Evolutionary conservation across 2,113 vertebrate genomes (phyloP), one percentile per base, ranked within the genome.

Genomic region (Motacilla alba): DNA sequence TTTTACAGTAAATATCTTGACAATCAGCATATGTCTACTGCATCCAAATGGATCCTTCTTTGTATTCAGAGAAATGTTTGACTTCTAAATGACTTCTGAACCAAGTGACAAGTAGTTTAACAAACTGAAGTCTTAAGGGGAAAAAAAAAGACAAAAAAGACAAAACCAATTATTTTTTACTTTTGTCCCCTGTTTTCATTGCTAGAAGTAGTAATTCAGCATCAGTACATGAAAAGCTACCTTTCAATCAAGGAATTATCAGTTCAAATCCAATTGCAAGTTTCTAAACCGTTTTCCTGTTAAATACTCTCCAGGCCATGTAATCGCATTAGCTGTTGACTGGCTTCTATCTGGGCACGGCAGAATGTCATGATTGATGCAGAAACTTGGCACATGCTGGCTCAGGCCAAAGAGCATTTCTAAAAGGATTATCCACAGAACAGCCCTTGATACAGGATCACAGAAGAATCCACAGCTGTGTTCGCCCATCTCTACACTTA

Each of bases 261-360:
- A 7, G 24, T 75, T 90, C 55, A 97, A 94, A 96, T 96, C 95
- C 95, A 96, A 83, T 94, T 96, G 80, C 72, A 94, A 74, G 53
- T 93, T 95, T 86, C 85, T 91, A 92, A 97, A 64, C 52, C 30
- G 56, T 94, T 97, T 97, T 96, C 87, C 92, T 89, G 76, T 83
- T 97, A 68, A 85, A 95, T 95, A 83, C n/a, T 90, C 35, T 95
- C 5, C 2, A 90, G 83, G 67, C 64, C 85, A 49, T 95, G 96
- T 94, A 95, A 98, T 96, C 83, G 1, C 47, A 72, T 97, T 95
- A 94, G 89, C 60, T 89, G 79, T 79, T 87, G 78, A 59, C 87
- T 69, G 75, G 53, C 55, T 87, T 93, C 87, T 95, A 33, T 96
- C 82, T 83, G 69, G 37, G 67, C 67, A 94, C 93, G 43, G 59